These are phyloP conservation scores for Rotaria sp. DNA, from an alignment of 2,888 invertebrate genomes.

Conservation along the genomic window DNA sequence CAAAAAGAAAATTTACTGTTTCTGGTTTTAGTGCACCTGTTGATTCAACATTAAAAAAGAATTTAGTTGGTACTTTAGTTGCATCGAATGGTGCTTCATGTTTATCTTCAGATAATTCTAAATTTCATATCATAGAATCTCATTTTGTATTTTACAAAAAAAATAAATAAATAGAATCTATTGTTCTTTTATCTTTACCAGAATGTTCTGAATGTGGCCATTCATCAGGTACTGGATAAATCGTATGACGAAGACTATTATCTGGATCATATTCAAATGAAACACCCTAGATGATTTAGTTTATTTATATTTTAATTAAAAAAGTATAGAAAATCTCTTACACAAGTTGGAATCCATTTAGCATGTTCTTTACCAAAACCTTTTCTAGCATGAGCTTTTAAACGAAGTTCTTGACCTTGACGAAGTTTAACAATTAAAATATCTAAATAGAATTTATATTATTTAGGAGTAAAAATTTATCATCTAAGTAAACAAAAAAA, in stretches of 20 bases:
- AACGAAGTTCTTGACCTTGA: slow-evolving; percentile 81
- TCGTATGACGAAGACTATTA: slow-evolving; percentile 86
- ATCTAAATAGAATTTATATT: slow-evolving; percentile 50
- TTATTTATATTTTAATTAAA: neutral
- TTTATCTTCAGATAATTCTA: slow-evolving; percentile 50
- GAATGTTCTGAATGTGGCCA: slow-evolving; percentile 98
- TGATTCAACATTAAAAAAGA: slow-evolving; percentile 90
- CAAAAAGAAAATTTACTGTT: neutral
- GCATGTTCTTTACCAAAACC: slow-evolving; percentile 95
- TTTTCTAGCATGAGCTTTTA: slow-evolving; percentile 92
- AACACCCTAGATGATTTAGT: slow-evolving; percentile 62
- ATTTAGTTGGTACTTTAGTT: slow-evolving; percentile 90
- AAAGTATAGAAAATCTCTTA: neutral
- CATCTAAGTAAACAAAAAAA: no score
- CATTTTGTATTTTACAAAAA: no score
- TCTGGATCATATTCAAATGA: slow-evolving; percentile 99
- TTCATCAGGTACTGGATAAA: slow-evolving; percentile 90
- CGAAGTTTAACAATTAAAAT: slow-evolving; percentile 68
- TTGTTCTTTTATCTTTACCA: slow-evolving; percentile 60
- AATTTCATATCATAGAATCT: no score
- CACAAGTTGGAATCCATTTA: slow-evolving; percentile 96
- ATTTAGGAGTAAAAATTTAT: no score
- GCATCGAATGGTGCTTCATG: slow-evolving; percentile 85
- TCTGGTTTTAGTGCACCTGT: slow-evolving; percentile 83
- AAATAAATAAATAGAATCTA: no score